These are phyloP conservation scores for Dynastes tityus DNA, from an alignment of 2,888 invertebrate genomes.

Conservation along the genomic window DNA sequence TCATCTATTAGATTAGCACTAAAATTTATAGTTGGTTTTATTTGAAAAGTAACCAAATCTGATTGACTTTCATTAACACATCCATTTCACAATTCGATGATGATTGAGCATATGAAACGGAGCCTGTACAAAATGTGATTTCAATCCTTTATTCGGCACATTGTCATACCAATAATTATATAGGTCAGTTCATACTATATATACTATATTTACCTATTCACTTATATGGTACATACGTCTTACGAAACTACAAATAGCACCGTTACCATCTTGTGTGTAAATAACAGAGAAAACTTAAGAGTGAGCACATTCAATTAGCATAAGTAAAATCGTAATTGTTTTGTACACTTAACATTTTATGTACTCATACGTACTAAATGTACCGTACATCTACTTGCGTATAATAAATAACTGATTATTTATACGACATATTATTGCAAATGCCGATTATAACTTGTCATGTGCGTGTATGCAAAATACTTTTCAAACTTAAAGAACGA, in stretches of 20 bases:
- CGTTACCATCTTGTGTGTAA: conserved; percentile 2
- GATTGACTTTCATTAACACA: too few species aligned
- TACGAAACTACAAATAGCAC: conserved; percentile 23
- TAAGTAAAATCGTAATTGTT: conserved; percentile 12
- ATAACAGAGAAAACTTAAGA: not conserved
- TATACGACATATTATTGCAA: not conserved
- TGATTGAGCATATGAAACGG: too few species aligned
- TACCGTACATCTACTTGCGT: not conserved
- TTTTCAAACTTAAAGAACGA: not conserved
- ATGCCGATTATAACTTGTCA: not conserved
- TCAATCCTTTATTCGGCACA: not conserved
- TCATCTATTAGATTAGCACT: too few species aligned
- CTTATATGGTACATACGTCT: not conserved
- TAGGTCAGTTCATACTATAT: conserved; percentile 18
- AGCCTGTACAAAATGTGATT: too few species aligned
- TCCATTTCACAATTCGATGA: too few species aligned
- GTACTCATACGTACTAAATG: not conserved
- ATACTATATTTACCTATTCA: conserved; percentile 13
- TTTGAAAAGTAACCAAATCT: too few species aligned
- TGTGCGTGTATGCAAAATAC: too few species aligned
- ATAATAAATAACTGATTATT: conserved; percentile 8
- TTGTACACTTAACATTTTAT: not conserved
- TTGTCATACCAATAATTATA: conserved; percentile 13
- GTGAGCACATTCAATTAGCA: conserved; percentile 23
- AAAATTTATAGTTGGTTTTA: too few species aligned